Evolutionary conservation across 2,797 vertebrate genomes (phyloP), one percentile per base, ranked within the genome.

Genomic region (Microcaecilia unicolor): DNA sequence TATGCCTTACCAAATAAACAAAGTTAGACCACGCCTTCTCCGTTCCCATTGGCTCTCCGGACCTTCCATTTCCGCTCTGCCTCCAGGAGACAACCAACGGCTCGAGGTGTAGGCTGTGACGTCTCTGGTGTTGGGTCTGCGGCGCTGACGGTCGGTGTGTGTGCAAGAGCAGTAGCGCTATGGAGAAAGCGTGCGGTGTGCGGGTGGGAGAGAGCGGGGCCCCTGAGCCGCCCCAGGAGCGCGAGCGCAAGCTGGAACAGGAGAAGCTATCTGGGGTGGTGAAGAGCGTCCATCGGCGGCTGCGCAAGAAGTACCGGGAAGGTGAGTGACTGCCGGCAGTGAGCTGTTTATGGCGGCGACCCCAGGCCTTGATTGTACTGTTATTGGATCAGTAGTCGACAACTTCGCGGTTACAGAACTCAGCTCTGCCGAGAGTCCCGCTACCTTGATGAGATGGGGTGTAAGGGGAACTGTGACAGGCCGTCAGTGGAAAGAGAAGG

Each of bases 221-320:
- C 68, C 46, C 29, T 8, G 16, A 25, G 10, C 55, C 57, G 20
- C 51, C 52, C 23, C 63, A 36, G 10, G 74, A 67, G 25, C 56
- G 70, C 30, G 72, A 68, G 33, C 75, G 80, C 40, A 85, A 85
- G 63, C 56, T 72, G 47, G 88, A 92, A 66, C 92, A 96, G 71
- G 91, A 97, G 73, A 93, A 92, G 68, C 83, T 97, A 58, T 94
- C 93, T 0, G 91, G 91, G 28, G 87, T 96, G 34, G 93, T 97
- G 19, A 97, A 95, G 64, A 93, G 85, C 73, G 90, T 97, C 38
- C 93, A 96, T 72, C 80, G 90, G 69, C 87, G 91, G 72, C 89
- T 95, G 69, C 89, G 93, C 58, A 93, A 83, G 76, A 97, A 97
- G 84, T 97, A 96, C 71, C 81, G 89, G 60, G 91, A 97, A 86